Percentiles rank a stretch among this genome's conserved stretches.
Evolutionary conservation across 2,113 vertebrate species (phyloP).

Genomic region (Poeciliopsis prolifica): DNA sequence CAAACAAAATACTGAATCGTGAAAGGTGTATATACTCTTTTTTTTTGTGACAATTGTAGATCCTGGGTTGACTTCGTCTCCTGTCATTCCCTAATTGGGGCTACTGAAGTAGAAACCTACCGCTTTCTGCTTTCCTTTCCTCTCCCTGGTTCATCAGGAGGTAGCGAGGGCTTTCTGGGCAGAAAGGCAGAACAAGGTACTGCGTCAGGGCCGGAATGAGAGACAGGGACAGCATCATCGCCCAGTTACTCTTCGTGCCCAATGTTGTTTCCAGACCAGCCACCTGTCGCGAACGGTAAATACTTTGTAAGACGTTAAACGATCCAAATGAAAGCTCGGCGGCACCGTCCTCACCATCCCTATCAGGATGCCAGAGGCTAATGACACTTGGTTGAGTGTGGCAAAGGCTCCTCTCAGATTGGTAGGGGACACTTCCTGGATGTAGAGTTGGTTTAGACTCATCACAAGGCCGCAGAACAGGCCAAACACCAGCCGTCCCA

Average conservation of each 20-base stretch:
- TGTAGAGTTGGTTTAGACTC: slow-evolving; percentile 83
- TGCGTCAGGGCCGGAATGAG: slow-evolving; percentile 79
- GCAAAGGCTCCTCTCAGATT: slow-evolving; percentile 80
- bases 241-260: slow-evolving; percentile 77
- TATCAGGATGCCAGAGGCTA: slow-evolving; percentile 77
- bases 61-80: background rate
- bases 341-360: slow-evolving; percentile 75
- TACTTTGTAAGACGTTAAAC: background rate
- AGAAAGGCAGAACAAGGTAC: slow-evolving; percentile 80
- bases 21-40: background rate
- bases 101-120: slow-evolving; percentile 55
- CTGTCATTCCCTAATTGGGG: background rate
- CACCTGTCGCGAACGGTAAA: slow-evolving; percentile 67
- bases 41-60: background rate
- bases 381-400: slow-evolving; percentile 82
- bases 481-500: slow-evolving; percentile 80
- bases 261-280: slow-evolving; percentile 78
- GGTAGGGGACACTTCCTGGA: slow-evolving; percentile 82
- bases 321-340: background rate
- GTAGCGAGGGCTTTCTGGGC: slow-evolving; percentile 83
- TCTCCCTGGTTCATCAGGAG: slow-evolving; percentile 78
- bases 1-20: background rate
- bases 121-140: slow-evolving; percentile 72
- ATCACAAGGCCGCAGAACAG: slow-evolving; percentile 83
- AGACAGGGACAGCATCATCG: slow-evolving; percentile 80